A percentile compares a stretch with the other conserved stretches of the same genome.
Conservation (phyloP, 2,888 invertebrate species). For the Sipha maydis region DNA sequence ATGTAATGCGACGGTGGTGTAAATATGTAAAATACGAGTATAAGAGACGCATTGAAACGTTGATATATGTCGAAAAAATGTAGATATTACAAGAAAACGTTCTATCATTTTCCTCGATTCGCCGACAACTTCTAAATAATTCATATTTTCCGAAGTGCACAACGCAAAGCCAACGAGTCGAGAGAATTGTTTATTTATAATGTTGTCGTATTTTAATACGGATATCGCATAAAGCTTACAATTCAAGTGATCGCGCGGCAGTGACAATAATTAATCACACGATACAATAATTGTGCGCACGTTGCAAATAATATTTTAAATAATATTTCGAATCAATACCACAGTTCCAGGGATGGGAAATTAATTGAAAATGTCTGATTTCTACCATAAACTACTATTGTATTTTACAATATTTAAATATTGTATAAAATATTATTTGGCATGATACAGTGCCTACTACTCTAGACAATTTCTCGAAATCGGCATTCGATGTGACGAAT, state of each 20-base stretch:
- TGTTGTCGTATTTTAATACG: neutral
- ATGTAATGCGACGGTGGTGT: neutral
- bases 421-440: no score
- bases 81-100: neutral
- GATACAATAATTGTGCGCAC: neutral
- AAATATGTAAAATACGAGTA: neutral
- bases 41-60: neutral
- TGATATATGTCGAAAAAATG: neutral
- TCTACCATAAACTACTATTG: no score
- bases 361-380: no score
- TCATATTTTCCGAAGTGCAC: neutral
- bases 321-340: no score
- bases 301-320: neutral
- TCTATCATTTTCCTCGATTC: neutral
- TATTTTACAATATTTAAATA: no score
- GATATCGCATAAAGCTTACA: neutral
- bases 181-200: neutral
- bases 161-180: neutral
- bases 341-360: no score
- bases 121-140: neutral
- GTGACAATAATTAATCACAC: neutral
- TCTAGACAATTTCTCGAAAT: no score
- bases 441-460: no score
- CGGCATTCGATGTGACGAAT: no score
- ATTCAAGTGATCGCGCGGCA: no score